Conservation (phyloP, 2,113 vertebrate species). For the Rutilus rutilus region DNA sequence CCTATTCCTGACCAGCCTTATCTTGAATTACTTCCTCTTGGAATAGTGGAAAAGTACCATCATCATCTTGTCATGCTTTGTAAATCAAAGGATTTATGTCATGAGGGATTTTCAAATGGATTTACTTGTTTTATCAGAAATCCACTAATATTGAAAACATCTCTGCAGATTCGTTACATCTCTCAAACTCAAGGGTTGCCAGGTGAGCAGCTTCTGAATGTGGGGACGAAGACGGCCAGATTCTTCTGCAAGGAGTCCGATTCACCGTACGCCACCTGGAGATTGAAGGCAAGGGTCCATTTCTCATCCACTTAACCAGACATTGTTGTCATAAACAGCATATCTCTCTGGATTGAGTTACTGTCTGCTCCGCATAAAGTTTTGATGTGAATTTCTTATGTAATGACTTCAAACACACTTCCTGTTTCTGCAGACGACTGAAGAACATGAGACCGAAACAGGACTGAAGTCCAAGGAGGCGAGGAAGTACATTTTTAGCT, state of each 20-base stretch:
- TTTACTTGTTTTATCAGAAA: neutral
- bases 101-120: neutral
- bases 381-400: conserved; percentile 1
- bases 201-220: conserved; percentile 90
- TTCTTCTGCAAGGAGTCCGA: conserved; percentile 86
- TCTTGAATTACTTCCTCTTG: conserved; percentile 6
- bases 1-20: conserved; percentile 32
- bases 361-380: neutral
- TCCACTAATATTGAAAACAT: neutral
- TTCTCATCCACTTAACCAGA: neutral
- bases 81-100: neutral
- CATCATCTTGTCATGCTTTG: neutral
- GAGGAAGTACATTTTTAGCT: conserved; percentile 98
- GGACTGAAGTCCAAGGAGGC: conserved; percentile 99
- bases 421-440: conserved; percentile 83
- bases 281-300: conserved; percentile 85
- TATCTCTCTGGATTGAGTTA: conserved; percentile 3
- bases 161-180: conserved; percentile 94
- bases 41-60: neutral
- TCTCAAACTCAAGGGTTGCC: conserved; percentile 98
- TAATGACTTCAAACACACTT: conserved; percentile 5
- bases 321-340: neutral
- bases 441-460: conserved; percentile 95
- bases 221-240: conserved; percentile 94
- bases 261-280: conserved; percentile 89